Base-by-base conservation (phyloP, 1,140 invertebrate genomes). In the Sesamia nonagrioides region DNA sequence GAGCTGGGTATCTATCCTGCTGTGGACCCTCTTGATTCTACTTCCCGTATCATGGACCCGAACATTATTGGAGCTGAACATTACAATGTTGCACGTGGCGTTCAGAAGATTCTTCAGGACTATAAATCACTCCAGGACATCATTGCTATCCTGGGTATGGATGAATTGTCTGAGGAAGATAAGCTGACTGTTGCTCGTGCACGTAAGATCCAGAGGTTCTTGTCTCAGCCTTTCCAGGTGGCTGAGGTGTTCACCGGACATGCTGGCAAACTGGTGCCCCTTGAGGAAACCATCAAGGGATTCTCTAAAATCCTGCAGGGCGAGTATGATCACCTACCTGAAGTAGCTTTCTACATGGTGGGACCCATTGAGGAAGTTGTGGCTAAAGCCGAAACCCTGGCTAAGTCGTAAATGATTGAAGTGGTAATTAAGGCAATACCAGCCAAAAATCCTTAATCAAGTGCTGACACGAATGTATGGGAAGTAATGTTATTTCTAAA, bases 121-220 rank as follows among this genome's bases (percentile, higher is more conserved):
- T 99, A 99, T 96, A 99, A 99, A 95, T 99, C 97, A 0, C 96
- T 99, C 3, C 97, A 98, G 91, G 98, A 99, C 96, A 99, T 99
- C 90, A 99, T 99, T 99, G 98, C 99, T 88, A 99, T 99, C 94
- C 96, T 99, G 96, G 99, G 99, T 97, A 99, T 99, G 99, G 99
- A 99, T 95, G 99, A 99, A 94, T 97, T 99, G 96, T 99, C 98
- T 88, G 99, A 99, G 95, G 99, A 99, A 95, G 99, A 99, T 94
- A 99, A 99, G 94, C 95, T 99, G 86, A 99, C 98, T 52, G 99
- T 99, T 13, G 97, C 98, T 8, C 97, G 99, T 89, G 99, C 99
- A 56, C 97, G 99, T 92, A 99, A 99, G 95, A 99, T 99, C 91
- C 99, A 99, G 95, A 97, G 98, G 93, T 99, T 99, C 97, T 96